Evolutionary conservation across 2,113 vertebrate genomes (phyloP).

Genomic region (Otolemur garnettii): DNA sequence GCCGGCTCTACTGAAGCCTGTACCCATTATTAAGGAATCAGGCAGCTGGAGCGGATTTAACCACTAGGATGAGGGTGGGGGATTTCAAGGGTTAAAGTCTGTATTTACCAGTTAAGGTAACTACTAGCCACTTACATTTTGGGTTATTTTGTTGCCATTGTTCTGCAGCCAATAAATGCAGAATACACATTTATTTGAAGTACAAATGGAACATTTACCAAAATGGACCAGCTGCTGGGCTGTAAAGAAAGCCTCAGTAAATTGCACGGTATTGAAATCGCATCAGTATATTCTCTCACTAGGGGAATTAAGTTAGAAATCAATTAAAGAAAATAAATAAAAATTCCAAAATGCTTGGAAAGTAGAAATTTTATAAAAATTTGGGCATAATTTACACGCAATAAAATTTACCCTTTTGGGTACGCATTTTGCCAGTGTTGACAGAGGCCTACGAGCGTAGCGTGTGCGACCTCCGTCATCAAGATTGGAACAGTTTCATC

Average conservation of each 20-base stretch:
- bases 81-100: background rate
- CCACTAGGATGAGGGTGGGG: background rate
- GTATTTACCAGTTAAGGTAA: background rate
- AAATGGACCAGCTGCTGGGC: slow-evolving; percentile 1
- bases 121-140: background rate
- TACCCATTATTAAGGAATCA: background rate
- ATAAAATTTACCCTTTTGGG: background rate
- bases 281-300: slow-evolving; percentile 20
- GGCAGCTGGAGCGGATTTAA: background rate
- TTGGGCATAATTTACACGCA: background rate
- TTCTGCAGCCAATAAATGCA: background rate
- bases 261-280: slow-evolving; percentile 33
- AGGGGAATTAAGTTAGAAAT: slow-evolving; percentile 41
- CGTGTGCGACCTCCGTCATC: background rate
- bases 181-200: slow-evolving; percentile 50
- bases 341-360: background rate
- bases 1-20: background rate
- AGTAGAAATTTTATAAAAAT: background rate
- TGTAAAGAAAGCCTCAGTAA: slow-evolving; percentile 34
- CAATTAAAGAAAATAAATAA: slow-evolving; percentile 29
- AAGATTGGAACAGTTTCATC: background rate
- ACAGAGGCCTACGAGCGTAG: background rate
- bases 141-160: background rate
- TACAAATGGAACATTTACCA: slow-evolving; percentile 54
- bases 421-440: background rate